phyloP scores from a whole-genome alignment of 1,140 invertebrate species.

The Scylla paramamosain region DNA sequence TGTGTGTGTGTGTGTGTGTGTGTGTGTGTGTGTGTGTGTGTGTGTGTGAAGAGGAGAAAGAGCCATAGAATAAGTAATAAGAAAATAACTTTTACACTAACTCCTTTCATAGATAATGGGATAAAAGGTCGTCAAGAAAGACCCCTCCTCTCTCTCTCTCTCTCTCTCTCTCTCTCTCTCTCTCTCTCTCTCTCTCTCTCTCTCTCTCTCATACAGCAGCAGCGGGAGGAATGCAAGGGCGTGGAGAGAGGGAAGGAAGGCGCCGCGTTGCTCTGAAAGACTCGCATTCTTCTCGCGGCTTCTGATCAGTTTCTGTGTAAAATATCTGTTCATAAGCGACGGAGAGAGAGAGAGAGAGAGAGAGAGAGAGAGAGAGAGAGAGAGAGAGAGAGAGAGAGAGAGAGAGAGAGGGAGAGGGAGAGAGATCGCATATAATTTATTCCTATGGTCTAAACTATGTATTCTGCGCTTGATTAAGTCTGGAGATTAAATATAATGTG shows the following conservation, averaged over 20 bases:
- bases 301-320: conserved; percentile 14
- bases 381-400: not conserved
- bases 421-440: too few species aligned
- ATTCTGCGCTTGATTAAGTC: too few species aligned
- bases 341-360: conserved; percentile 10
- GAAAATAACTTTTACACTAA: not conserved
- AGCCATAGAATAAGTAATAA: not conserved
- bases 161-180: conserved; percentile 5
- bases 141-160: not conserved
- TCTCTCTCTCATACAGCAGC: not conserved
- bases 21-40: conserved; percentile 32
- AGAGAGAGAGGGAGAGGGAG: too few species aligned
- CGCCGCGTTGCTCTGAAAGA: not conserved
- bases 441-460: too few species aligned
- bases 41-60: not conserved
- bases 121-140: not conserved
- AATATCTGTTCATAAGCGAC: not conserved
- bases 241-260: not conserved
- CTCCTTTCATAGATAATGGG: not conserved
- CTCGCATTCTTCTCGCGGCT: not conserved
- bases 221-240: not conserved
- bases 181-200: conserved; percentile 15
- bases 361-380: conserved; percentile 20
- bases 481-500: too few species aligned
- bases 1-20: conserved; percentile 38